A percentile compares a stretch with the other conserved stretches of the same genome.
Conservation (phyloP, 2,888 invertebrate genomes). For the Lathronympha strigana region DNA sequence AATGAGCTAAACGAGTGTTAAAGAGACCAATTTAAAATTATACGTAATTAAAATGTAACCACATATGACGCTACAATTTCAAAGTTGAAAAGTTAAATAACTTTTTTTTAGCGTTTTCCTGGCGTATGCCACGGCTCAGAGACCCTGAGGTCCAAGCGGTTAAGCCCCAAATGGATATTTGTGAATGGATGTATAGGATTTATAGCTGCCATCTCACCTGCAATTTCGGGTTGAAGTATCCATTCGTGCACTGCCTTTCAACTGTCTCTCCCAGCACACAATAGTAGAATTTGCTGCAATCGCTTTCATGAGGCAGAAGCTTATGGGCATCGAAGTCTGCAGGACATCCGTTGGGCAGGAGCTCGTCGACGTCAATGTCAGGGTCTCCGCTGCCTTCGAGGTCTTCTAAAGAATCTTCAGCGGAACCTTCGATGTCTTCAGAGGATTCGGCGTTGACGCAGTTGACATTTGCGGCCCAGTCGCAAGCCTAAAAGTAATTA, state of each 20-base stretch:
- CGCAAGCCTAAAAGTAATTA: constrained; percentile 37
- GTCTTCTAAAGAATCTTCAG: not conserved
- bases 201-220: constrained; percentile 56
- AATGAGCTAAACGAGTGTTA: too few relatives aligned
- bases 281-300: constrained; percentile 60
- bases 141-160: too few relatives aligned
- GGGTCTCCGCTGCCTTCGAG: constrained; percentile 28
- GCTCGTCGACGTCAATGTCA: constrained; percentile 5
- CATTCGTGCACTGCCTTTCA: constrained; percentile 50
- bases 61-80: too few relatives aligned
- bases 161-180: too few relatives aligned
- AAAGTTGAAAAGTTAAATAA: too few relatives aligned
- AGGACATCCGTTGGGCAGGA: constrained; percentile 47
- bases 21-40: too few relatives aligned
- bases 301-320: constrained; percentile 58
- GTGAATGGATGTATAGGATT: too few relatives aligned
- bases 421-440: not conserved
- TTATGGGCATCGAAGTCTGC: constrained; percentile 49
- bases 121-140: too few relatives aligned
- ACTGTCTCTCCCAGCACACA: constrained; percentile 57
- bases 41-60: too few relatives aligned
- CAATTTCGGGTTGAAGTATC: constrained; percentile 54
- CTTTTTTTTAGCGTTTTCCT: too few relatives aligned
- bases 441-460: constrained; percentile 27
- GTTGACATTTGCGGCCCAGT: constrained; percentile 43